These are phyloP conservation scores for Acleris literana DNA, from an alignment of 2,888 invertebrate genomes.

Conservation along the genomic window DNA sequence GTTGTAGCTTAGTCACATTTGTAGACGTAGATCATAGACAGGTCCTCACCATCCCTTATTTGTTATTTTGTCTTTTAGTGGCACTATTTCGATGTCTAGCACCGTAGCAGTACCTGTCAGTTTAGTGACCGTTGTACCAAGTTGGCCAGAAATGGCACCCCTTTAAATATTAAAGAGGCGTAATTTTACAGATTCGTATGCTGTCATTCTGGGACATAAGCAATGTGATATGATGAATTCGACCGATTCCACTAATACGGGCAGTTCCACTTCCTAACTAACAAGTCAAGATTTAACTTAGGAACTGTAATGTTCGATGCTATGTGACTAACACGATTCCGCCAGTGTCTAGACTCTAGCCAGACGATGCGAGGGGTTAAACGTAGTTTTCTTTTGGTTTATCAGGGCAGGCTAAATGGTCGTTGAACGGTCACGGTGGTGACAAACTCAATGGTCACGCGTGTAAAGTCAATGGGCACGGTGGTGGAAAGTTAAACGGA, in stretches of 20 bases:
- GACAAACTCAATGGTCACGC: constrained; percentile 33
- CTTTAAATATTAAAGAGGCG: constrained; percentile 45
- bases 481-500: constrained; percentile 37
- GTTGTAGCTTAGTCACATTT: constrained; percentile 53
- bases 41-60: constrained; percentile 38
- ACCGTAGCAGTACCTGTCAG: constrained; percentile 47
- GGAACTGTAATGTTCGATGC: constrained; percentile 25
- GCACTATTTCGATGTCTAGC: constrained; percentile 54
- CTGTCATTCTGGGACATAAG: constrained; percentile 62
- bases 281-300: constrained; percentile 49
- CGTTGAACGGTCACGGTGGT: constrained; percentile 41
- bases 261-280: constrained; percentile 44
- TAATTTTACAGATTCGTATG: constrained; percentile 75
- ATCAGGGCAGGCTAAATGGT: constrained; percentile 69
- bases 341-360: constrained; percentile 66
- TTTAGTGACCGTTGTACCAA: constrained; percentile 38
- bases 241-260: constrained; percentile 61
- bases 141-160: constrained; percentile 39
- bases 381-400: constrained; percentile 64
- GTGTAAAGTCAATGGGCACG: constrained; percentile 39
- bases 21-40: constrained; percentile 41
- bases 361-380: constrained; percentile 50
- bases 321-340: constrained; percentile 67
- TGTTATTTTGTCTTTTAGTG: constrained; percentile 47
- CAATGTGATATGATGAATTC: constrained; percentile 58